A percentile compares a stretch with the other conserved stretches of the same genome.
Evolutionary conservation across 1,140 invertebrate genomes (phyloP).

Genomic region (Drosophila grimshawi): DNA sequence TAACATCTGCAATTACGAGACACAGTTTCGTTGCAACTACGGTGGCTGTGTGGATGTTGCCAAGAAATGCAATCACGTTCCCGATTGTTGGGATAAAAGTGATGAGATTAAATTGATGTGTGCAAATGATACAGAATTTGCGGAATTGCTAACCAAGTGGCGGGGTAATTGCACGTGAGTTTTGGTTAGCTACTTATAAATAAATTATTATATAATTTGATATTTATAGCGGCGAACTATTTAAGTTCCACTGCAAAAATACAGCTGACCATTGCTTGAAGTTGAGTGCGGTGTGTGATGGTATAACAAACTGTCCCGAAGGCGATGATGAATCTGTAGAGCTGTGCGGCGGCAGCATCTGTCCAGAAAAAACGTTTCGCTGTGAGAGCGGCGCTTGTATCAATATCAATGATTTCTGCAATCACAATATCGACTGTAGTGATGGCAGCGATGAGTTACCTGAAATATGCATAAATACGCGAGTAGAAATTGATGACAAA

Average conservation of each 20-base stretch:
- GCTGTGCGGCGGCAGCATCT: conserved; percentile 58
- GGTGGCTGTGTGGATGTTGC: conserved; percentile 25
- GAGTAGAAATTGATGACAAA: too few relatives aligned
- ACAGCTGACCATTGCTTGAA: conserved; percentile 26
- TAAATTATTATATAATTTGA: too few relatives aligned
- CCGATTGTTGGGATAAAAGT: conserved; percentile 42
- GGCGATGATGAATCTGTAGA: conserved; percentile 86
- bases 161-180: conserved; percentile 34
- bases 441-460: conserved; percentile 89
- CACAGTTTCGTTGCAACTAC: conserved; percentile 36
- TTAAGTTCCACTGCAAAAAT: neutral
- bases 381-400: conserved; percentile 87
- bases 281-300: conserved; percentile 69
- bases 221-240: neutral
- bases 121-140: neutral
- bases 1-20: neutral
- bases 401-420: conserved; percentile 85
- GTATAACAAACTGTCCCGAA: conserved; percentile 85
- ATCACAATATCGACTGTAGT: conserved; percentile 87
- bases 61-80: conserved; percentile 3
- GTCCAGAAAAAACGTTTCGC: conserved; percentile 84
- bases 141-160: neutral
- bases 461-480: neutral
- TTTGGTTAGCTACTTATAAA: neutral
- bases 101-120: conserved; percentile 37